Evolutionary conservation across 2,888 invertebrate genomes (phyloP).

Genomic region (Volucella zonaria): DNA sequence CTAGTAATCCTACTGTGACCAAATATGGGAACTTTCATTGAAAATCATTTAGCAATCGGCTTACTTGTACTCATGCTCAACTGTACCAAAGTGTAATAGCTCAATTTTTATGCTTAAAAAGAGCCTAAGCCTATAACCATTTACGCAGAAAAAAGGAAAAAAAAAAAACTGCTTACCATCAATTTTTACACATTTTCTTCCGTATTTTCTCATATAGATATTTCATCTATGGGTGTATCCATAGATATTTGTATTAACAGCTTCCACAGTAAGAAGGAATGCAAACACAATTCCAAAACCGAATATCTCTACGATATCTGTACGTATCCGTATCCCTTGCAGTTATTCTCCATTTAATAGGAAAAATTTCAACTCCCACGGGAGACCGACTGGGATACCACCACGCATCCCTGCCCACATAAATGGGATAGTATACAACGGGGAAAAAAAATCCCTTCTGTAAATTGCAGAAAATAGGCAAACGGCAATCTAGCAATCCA

Average conservation of each 20-base stretch:
- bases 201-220: background rate
- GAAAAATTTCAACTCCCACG: conserved; percentile 30
- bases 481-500: conserved; percentile 45
- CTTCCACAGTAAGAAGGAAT: conserved; percentile 14
- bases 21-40: conserved; percentile 7
- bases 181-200: background rate
- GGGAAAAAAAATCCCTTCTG: conserved; percentile 33
- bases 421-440: background rate
- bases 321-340: background rate
- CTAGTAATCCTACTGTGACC: conserved; percentile 21
- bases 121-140: conserved; percentile 15
- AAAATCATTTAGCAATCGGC: background rate
- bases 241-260: background rate
- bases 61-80: no score
- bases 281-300: conserved; percentile 16
- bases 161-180: conserved; percentile 12
- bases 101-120: conserved; percentile 46
- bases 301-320: background rate
- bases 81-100: background rate
- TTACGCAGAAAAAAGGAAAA: conserved; percentile 1
- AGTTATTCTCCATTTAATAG: conserved; percentile 14
- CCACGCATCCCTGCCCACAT: no score
- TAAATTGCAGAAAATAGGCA: conserved; percentile 56
- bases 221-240: background rate
- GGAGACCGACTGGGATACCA: background rate